These are phyloP conservation scores for Drosophila cognata DNA, from an alignment of 2,888 invertebrate genomes.

Conservation along the genomic window DNA sequence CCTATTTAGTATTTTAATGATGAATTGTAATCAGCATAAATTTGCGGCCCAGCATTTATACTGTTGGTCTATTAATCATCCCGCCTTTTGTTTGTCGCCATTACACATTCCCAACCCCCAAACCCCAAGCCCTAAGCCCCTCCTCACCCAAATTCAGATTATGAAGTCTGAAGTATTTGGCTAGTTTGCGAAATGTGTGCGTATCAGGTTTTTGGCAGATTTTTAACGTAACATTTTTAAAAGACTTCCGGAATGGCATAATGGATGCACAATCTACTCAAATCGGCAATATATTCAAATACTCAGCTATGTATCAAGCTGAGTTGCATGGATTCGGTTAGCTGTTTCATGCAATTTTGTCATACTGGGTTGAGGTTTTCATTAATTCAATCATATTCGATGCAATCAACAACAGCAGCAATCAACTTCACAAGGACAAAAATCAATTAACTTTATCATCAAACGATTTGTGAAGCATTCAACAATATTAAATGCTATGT, in stretches of 20 bases:
- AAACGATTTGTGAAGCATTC: not conserved
- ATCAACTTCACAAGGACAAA: not conserved
- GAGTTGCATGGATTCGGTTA: not conserved
- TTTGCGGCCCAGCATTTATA: conserved; percentile 47
- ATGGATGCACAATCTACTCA: not conserved
- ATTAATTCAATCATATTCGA: not conserved
- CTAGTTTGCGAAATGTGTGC: conserved; percentile 25
- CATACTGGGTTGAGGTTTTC: not conserved
- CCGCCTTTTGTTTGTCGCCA: conserved; percentile 35
- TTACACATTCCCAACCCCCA: not conserved
- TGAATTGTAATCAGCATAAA: conserved; percentile 75
- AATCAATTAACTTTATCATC: not conserved
- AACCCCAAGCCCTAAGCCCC: not conserved
- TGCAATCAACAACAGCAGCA: not conserved
- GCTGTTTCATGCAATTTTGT: not conserved
- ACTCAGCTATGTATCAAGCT: not conserved
- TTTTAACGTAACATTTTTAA: not conserved
- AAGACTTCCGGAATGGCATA: not conserved
- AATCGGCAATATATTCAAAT: not conserved
- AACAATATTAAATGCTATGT: not conserved
- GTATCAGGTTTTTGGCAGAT: not conserved
- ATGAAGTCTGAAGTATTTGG: conserved; percentile 35
- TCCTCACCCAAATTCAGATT: not conserved
- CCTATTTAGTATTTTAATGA: conserved; percentile 67
- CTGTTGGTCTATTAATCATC: conserved; percentile 64